A percentile compares a stretch with the other conserved stretches of the same genome.
phyloP scores from a whole-genome alignment of 2,113 vertebrate genomes.

The Carassius carassius region DNA sequence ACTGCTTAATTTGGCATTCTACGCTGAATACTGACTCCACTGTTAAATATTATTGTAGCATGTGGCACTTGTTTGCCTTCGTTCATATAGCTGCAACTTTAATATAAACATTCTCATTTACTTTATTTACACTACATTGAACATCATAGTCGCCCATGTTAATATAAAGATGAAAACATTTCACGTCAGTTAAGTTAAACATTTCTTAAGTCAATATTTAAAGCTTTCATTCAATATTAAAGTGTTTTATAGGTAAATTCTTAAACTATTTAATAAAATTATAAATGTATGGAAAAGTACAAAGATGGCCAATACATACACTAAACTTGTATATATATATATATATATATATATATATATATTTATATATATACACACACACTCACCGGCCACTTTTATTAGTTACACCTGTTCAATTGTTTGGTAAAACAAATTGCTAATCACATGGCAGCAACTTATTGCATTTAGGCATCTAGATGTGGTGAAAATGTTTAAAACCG shows the following conservation, averaged over 20 bases:
- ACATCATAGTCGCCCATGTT: background rate
- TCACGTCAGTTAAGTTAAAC: background rate
- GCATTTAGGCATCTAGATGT: too few species aligned
- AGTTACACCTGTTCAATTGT: too few species aligned
- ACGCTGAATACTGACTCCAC: background rate
- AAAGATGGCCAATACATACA: too few species aligned
- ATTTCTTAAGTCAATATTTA: background rate
- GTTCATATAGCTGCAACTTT: background rate
- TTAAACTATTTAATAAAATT: background rate
- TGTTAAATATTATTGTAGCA: background rate
- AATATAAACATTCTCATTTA: background rate
- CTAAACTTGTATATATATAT: too few species aligned
- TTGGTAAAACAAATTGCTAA: too few species aligned
- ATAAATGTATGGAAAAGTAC: too few species aligned
- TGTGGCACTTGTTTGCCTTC: background rate
- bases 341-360: too few species aligned
- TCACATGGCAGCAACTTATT: too few species aligned
- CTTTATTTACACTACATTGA: background rate
- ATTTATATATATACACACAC: too few species aligned
- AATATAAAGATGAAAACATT: background rate
- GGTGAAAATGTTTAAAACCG: too few species aligned
- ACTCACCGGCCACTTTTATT: too few species aligned
- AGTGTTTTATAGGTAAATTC: background rate
- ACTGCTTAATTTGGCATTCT: background rate
- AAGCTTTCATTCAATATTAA: conserved; percentile 5